Conservation (phyloP, 1,140 invertebrate species). For the Zaprionus kolodkinae region DNA sequence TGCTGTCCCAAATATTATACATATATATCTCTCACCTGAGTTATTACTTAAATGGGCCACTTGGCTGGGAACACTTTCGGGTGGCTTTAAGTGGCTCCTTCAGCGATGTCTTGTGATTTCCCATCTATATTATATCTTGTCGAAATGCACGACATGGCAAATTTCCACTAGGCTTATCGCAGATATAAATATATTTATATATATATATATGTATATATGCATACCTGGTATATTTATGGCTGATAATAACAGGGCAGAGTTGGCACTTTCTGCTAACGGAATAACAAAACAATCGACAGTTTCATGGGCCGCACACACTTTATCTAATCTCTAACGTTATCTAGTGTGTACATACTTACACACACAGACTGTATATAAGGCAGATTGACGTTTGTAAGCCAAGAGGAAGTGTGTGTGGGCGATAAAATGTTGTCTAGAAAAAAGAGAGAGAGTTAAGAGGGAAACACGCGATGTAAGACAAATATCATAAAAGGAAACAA, state of each 20-base stretch:
- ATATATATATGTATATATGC: constrained; percentile 29
- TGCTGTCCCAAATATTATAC: background rate
- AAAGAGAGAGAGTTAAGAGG: background rate
- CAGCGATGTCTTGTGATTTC: constrained; percentile 29
- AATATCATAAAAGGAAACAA: background rate
- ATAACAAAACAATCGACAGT: constrained; percentile 22
- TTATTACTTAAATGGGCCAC: background rate
- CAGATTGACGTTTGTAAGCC: constrained; percentile 65
- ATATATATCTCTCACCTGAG: no score
- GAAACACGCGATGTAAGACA: constrained; percentile 25
- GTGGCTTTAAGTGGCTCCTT: background rate
- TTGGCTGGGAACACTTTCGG: constrained; percentile 1
- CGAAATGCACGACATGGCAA: background rate
- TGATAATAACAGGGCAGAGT: constrained; percentile 9
- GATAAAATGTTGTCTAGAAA: constrained; percentile 40
- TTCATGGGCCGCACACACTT: constrained; percentile 7
- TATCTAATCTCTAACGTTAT: constrained; percentile 26
- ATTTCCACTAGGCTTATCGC: constrained; percentile 45
- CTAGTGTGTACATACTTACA: background rate
- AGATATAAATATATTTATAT: constrained; percentile 25
- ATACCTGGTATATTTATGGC: constrained; percentile 26
- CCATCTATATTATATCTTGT: constrained; percentile 31
- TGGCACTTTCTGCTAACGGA: background rate
- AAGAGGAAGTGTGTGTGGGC: constrained; percentile 55
- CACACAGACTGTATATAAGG: constrained; percentile 17